Base-by-base conservation (phyloP, 2,888 invertebrate species). In the Patella depressa region DNA sequence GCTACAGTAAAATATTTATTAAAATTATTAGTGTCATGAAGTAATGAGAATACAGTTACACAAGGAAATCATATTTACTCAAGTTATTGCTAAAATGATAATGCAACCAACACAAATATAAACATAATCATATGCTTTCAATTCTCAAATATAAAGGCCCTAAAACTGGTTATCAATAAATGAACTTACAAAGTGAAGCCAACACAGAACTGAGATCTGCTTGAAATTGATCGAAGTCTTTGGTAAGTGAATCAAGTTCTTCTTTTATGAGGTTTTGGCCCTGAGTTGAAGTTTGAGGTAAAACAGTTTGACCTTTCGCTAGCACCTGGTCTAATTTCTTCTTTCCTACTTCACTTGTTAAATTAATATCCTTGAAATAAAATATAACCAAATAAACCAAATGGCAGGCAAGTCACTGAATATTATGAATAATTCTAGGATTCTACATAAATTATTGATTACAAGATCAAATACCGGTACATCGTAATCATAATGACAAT, bases 271-370 rank as follows among this genome's bases (percentile, higher is more conserved):
- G 82, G 54, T 97, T 97, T 91, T 95, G 95, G 0, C 96, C 96
- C 88, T 96, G 94, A 0, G 95, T 94, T 0, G 97, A 96, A 76
- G 98, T 93, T 86, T 94, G 94, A 0, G 93, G 93, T 11, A 94
- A 93, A 83, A 91, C 85, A 71, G 87, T 81, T 19, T 94, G 94
- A 12, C 97, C 95, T 79, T 96, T 94, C 79, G 95, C 94, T 29
- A 94, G 94, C 1, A 97, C 93, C 17, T 95, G 94, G 85, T 95
- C 94, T 2, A 98, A 91, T 90, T 96, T 96, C 70, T 95, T 93
- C 71, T 95, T 94, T 14, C 96, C 96, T 88, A 95, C 96, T 1
- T 95, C 94, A 78, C 96, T 93, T 12, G 94, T 94, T 86, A 96
- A 95, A 88, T 96, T 94, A 24, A 98, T 93, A 87, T 97, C 96